Conservation (phyloP, 2,113 vertebrate genomes). For the Odocoileus virginianus region DNA sequence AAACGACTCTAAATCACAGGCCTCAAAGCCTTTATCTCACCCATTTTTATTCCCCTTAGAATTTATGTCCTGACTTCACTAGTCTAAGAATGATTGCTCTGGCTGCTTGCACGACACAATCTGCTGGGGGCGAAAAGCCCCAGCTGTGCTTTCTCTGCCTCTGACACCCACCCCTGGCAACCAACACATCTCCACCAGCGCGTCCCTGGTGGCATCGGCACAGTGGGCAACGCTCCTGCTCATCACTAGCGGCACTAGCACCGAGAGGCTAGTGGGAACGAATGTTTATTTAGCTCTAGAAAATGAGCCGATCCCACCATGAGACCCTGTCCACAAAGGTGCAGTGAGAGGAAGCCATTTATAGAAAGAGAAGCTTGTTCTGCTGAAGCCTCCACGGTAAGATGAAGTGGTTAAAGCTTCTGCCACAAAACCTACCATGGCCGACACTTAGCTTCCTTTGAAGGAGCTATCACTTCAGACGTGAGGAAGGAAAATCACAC, state of each 20-base stretch:
- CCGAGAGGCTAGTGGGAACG: background rate
- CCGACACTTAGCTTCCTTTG: background rate
- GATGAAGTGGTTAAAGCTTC: background rate
- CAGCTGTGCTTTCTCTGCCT: slow-evolving; percentile 49
- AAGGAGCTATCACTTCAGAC: background rate
- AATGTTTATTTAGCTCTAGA: slow-evolving; percentile 39
- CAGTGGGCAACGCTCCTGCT: background rate
- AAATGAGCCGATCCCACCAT: slow-evolving; percentile 22
- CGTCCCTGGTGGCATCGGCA: slow-evolving; percentile 6
- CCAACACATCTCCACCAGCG: background rate
- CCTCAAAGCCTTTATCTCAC: background rate
- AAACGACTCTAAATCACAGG: background rate
- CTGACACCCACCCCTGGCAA: background rate
- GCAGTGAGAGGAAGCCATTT: background rate
- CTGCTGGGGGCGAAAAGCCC: background rate
- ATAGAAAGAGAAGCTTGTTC: background rate
- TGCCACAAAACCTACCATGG: background rate
- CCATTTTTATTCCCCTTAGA: slow-evolving; percentile 23
- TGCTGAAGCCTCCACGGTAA: background rate
- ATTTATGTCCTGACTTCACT: slow-evolving; percentile 24
- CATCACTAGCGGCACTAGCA: background rate
- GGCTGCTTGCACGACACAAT: background rate
- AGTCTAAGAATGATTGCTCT: background rate
- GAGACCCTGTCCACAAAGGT: background rate
- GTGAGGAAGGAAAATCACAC: background rate